Conservation (phyloP, 1,140 invertebrate species). For the Macrocentrus cingulum region DNA sequence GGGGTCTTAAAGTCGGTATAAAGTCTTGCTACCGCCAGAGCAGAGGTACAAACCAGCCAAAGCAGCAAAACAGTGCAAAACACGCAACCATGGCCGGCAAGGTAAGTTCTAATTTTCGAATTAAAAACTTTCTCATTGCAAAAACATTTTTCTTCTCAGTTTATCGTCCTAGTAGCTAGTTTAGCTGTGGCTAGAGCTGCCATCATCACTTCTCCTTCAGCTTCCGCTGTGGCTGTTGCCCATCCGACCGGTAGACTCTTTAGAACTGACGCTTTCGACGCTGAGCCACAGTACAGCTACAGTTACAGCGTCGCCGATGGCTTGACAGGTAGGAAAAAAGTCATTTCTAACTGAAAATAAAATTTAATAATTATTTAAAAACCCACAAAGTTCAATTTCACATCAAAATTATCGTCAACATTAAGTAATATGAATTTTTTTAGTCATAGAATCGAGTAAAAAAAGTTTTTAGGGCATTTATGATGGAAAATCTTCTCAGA, state of each 20-base stretch:
- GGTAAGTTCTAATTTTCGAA: no score
- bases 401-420: no score
- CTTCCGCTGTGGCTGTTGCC: constrained; percentile 40
- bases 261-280: constrained; percentile 64
- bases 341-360: no score
- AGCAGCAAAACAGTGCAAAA: constrained; percentile 32
- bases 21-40: constrained; percentile 32
- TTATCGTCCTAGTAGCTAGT: constrained; percentile 39
- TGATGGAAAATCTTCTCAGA: no score
- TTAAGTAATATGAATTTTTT: no score
- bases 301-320: constrained; percentile 71
- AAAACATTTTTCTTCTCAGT: constrained; percentile 33
- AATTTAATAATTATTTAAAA: no score
- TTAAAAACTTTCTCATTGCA: no score
- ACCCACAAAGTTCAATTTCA: no score
- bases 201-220: constrained; percentile 36
- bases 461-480: no score
- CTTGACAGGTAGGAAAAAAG: constrained; percentile 21
- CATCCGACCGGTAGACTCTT: constrained; percentile 47
- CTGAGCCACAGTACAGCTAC: constrained; percentile 72
- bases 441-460: no score
- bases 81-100: no score
- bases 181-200: constrained; percentile 36
- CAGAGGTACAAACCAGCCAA: constrained; percentile 14
- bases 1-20: constrained; percentile 38